Base-by-base conservation (phyloP, 2,888 invertebrate species). In the Brachylomia viminalis region DNA sequence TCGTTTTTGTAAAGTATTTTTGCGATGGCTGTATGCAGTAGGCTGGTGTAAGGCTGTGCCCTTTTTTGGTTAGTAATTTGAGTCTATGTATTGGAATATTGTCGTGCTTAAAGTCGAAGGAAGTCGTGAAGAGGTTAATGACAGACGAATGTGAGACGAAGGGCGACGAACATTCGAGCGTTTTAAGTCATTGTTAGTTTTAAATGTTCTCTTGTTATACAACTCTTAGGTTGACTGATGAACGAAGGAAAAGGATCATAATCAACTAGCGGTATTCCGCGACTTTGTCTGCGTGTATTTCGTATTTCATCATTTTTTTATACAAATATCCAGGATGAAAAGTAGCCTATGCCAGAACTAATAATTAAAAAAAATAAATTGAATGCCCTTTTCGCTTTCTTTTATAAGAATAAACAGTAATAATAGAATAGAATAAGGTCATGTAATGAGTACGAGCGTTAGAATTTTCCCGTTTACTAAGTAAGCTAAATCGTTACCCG, bases 31-130 rank as follows among this genome's bases (percentile, higher is more conserved):
- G 56, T 73, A 72, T 20, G 33, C 11, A 79, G 74, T 10, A 11
- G 61, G 68, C 17, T 77, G 65, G 33, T 64, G 47, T 67, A 79
- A 75, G 76, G 68, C n/a, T 80, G 72, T 72, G 64, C 61, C 76
- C 72, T 61, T 79, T 79, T 84, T 76, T 70, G 77, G 72, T 27
- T 30, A 30, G 76, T 80, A 78, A 86, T 77, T 79, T 76, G 76
- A 82, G 72, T 80, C 79, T 80, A 78, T 86, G 65, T 75, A 77
- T 74, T 74, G 79, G 54, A 42, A 66, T 72, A 70, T 64, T 66
- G 42, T 30, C 42, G 73, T 59, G 64, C 73, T 76, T 49, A 5
- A 85, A 70, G 71, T 70, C 62, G 20, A 17, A 42, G 61, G 82
- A 66, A 82, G 69, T 77, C 58, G 58, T 83, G 38, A 72, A 61